Conservation (phyloP, 1,140 invertebrate species). For the Danaus melanippus region DNA sequence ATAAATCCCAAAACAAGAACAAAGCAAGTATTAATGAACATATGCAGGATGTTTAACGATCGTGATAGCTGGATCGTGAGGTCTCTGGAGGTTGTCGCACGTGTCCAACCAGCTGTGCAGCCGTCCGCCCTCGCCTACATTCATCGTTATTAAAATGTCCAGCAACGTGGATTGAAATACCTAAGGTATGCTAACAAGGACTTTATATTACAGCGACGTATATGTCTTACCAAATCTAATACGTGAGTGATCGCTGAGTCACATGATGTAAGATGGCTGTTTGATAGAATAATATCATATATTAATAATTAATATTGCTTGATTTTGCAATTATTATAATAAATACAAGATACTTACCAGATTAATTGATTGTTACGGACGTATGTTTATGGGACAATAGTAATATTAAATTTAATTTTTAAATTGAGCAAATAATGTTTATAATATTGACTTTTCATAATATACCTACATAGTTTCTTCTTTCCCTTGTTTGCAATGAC, state of each 20-base stretch:
- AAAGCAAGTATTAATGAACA: conserved; percentile 9
- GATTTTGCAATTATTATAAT: no score
- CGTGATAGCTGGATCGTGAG: conserved; percentile 48
- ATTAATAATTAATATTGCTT: no score
- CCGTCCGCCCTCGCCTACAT: conserved; percentile 26
- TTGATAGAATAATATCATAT: no score
- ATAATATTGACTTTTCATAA: no score
- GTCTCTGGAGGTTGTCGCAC: conserved; percentile 39
- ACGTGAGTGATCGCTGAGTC: conserved; percentile 19
- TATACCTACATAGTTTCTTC: no score
- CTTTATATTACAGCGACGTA: conserved; percentile 6
- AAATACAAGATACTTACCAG: no score
- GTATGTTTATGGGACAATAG: no score
- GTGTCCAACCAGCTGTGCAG: conserved; percentile 38
- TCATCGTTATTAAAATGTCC: conserved; percentile 43
- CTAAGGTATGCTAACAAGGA: conserved; percentile 18
- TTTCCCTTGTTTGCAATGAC: no score
- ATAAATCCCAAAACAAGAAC: no score
- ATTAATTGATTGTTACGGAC: no score
- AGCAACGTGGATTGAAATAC: conserved; percentile 17
- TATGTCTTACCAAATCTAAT: conserved; percentile 12
- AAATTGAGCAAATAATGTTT: no score
- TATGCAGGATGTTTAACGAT: conserved; percentile 24
- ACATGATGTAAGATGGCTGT: background rate
- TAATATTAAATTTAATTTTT: no score